phyloP scores from a whole-genome alignment of 2,113 vertebrate genomes.

The Hydropotes inermis region DNA sequence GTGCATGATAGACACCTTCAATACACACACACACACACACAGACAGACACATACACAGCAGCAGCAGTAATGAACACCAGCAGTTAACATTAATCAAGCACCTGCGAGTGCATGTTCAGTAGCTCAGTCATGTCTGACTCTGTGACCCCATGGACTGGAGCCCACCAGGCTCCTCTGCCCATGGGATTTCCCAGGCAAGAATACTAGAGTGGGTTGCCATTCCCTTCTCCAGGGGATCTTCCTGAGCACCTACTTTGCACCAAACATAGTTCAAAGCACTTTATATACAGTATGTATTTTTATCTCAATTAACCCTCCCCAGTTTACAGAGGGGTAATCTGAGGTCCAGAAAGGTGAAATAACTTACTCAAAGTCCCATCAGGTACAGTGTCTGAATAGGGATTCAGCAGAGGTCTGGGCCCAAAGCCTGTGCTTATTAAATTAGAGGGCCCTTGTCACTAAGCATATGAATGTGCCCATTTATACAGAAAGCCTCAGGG shows the following conservation, averaged over 20 bases:
- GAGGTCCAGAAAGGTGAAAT: neutral
- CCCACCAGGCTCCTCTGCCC: neutral
- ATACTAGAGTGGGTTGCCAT: neutral
- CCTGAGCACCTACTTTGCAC: neutral
- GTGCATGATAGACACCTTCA: neutral
- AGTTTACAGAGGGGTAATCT: neutral
- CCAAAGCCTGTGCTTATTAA: neutral
- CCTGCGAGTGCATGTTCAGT: neutral
- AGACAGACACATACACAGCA: neutral
- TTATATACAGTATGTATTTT: neutral
- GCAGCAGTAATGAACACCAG: neutral
- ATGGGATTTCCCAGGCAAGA: neutral
- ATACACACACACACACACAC: neutral
- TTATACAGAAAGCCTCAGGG: neutral
- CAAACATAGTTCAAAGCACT: conserved; percentile 17
- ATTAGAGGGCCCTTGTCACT: neutral
- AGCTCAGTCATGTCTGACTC: neutral
- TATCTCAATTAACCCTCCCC: neutral
- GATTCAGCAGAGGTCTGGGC: conserved; percentile 29
- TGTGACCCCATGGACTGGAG: neutral
- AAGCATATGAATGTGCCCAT: neutral
- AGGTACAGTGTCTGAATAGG: neutral
- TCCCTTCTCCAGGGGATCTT: neutral
- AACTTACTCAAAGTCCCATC: conserved; percentile 2
- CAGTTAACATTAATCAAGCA: neutral